Base-by-base conservation (phyloP, 2,888 invertebrate genomes). In the Myopa tessellatipennis region DNA sequence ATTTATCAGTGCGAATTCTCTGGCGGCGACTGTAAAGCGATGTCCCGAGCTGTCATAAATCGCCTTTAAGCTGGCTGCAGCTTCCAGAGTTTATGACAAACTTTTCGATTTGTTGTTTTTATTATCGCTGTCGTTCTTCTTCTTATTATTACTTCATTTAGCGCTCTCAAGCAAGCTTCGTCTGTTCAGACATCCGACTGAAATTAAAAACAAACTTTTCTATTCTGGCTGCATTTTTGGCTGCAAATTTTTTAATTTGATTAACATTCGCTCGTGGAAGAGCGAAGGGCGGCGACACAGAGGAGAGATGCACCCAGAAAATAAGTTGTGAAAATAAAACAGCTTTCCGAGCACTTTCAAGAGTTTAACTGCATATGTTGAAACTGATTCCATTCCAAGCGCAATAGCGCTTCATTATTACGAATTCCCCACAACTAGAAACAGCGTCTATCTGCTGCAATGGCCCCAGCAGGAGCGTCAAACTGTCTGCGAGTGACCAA, bases 401-500 rank as follows among this genome's bases (percentile, higher is more conserved):
- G 12, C 58, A n/a, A 34, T 61, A 4, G 16, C 4, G 16, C 3
- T 8, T 18, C 34, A 4, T 61, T 10, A 8, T 4, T 34, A 8
- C 6, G n/a, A 5, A 4, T 18, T 10, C 6, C 34, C 34, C 61
- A 5, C 34, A 18, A 61, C 14, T 6, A n/a, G 16, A 2, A 55
- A 16, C 52, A 71, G 16, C 70, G 55, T 55, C 70, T 55, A 60
- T 58, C 55, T 55, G 55, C 55, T 55, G 16, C 34, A 67, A n/a
- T 34, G 36, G 67, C 50, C 12, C 61, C 45, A 61, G 40, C 45
- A 52, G 50, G 16, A 74, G 74, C 74, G 74, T 74, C 74, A 74
- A 74, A 65, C 74, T 52, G 74, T 74, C 74, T 74, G 74, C 71
- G 40, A 14, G 52, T 16, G 36, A 70, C 58, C 71, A 58, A 58